phyloP scores from a whole-genome alignment of 2,797 vertebrate species.

The Halcyon chelicuti region DNA sequence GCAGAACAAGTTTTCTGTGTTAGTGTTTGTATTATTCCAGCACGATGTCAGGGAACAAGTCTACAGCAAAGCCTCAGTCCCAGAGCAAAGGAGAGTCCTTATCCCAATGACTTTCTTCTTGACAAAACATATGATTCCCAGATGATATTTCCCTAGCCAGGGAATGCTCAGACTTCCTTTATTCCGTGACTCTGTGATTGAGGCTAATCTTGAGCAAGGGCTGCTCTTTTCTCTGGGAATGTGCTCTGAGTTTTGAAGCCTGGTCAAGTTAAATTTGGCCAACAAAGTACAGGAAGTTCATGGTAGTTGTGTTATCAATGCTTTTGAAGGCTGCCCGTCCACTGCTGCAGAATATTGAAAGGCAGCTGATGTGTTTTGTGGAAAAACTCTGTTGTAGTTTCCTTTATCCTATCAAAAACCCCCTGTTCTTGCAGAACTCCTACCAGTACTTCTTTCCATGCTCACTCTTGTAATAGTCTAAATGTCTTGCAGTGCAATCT shows the following conservation, averaged over 20 bases:
- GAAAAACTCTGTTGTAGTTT: background rate
- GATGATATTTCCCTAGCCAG: background rate
- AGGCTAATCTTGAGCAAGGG: background rate
- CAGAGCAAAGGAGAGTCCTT: background rate
- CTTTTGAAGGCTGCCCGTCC: background rate
- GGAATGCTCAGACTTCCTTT: background rate
- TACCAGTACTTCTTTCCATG: background rate
- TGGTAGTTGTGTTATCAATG: background rate
- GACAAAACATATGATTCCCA: background rate
- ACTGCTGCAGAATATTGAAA: background rate
- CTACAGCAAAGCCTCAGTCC: background rate
- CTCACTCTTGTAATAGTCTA: background rate
- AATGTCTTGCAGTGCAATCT: background rate
- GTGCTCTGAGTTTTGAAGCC: background rate
- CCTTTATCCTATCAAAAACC: background rate
- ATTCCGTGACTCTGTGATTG: fast-evolving
- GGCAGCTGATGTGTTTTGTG: background rate
- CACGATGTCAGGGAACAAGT: fast-evolving
- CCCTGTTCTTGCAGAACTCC: background rate
- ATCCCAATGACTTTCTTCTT: background rate
- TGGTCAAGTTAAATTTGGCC: background rate
- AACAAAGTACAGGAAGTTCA: background rate
- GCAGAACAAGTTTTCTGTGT: fast-evolving
- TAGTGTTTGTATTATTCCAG: background rate
- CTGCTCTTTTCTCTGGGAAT: background rate